Conservation (phyloP, 2,797 vertebrate species). For the Gallinago nigripennis region DNA sequence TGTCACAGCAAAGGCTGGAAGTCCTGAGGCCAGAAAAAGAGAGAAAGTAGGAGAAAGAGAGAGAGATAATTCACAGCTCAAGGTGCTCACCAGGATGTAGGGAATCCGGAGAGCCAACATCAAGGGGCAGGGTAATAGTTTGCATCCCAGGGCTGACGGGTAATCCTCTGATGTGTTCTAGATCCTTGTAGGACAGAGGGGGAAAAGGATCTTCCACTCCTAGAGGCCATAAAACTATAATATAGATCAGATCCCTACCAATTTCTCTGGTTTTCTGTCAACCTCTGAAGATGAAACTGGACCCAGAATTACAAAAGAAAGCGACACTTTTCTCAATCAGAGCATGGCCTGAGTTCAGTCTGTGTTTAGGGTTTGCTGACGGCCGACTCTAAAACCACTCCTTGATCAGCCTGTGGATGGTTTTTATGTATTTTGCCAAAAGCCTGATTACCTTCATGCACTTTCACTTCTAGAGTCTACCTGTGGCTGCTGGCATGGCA, state of each 20-base stretch:
- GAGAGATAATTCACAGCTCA: background rate
- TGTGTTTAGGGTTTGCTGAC: background rate
- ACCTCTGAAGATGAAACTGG: background rate
- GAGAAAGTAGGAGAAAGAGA: background rate
- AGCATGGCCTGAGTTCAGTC: rapidly evolving
- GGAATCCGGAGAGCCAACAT: background rate
- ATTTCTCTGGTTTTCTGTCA: background rate
- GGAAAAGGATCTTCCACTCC: background rate
- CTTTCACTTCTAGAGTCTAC: background rate
- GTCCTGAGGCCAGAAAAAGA: background rate
- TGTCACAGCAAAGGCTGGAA: background rate
- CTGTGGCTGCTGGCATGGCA: background rate
- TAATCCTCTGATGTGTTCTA: background rate
- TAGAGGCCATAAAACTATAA: background rate
- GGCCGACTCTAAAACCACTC: background rate
- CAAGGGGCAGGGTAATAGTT: rapidly evolving
- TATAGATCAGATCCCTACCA: background rate
- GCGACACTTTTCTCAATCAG: background rate
- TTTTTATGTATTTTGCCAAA: background rate
- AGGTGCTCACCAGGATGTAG: rapidly evolving
- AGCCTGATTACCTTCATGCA: background rate
- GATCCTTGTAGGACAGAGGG: background rate
- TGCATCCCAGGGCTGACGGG: rapidly evolving
- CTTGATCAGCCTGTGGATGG: background rate
- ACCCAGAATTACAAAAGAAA: background rate